phyloP scores from a whole-genome alignment of 1,140 invertebrate genomes.

The Lordiphosa clarofinis region DNA sequence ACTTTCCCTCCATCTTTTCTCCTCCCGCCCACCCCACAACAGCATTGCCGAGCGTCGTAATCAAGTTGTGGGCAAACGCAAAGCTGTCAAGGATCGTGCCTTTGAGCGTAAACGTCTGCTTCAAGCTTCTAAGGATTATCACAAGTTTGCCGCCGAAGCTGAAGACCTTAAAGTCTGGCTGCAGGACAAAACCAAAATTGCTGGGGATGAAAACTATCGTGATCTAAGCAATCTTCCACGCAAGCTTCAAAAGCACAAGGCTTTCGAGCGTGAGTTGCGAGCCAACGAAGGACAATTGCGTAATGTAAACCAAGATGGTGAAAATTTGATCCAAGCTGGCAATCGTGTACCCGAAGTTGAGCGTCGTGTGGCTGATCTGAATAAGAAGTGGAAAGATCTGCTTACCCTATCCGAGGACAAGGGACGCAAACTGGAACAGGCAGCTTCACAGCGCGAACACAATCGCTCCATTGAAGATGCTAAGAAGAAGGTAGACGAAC shows the following conservation, averaged over 20 bases:
- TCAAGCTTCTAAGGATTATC: constrained; percentile 88
- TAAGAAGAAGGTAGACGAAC: constrained; percentile 89
- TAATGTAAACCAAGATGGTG: constrained; percentile 89
- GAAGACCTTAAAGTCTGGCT: constrained; percentile 95
- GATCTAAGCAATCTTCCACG: constrained; percentile 94
- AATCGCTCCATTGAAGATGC: constrained; percentile 87
- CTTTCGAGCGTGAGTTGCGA: constrained; percentile 96
- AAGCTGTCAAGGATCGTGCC: constrained; percentile 87
- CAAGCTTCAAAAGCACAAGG: constrained; percentile 98
- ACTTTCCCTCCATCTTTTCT: neutral
- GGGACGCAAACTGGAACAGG: constrained; percentile 85
- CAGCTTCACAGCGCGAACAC: constrained; percentile 74
- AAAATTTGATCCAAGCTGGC: constrained; percentile 85
- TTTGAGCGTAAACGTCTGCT: constrained; percentile 86
- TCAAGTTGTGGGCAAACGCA: constrained; percentile 87
- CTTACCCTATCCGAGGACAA: constrained; percentile 89
- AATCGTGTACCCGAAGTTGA: constrained; percentile 87
- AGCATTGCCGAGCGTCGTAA: constrained; percentile 88
- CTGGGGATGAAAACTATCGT: constrained; percentile 95
- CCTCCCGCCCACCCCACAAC: too few species aligned
- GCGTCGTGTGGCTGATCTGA: constrained; percentile 84
- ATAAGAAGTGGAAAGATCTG: constrained; percentile 87
- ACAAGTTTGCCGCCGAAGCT: constrained; percentile 93
- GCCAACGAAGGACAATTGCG: constrained; percentile 94
- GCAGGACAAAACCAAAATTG: constrained; percentile 93